phyloP scores from a whole-genome alignment of 2,888 invertebrate species.

The Sepiola atlantica region DNA sequence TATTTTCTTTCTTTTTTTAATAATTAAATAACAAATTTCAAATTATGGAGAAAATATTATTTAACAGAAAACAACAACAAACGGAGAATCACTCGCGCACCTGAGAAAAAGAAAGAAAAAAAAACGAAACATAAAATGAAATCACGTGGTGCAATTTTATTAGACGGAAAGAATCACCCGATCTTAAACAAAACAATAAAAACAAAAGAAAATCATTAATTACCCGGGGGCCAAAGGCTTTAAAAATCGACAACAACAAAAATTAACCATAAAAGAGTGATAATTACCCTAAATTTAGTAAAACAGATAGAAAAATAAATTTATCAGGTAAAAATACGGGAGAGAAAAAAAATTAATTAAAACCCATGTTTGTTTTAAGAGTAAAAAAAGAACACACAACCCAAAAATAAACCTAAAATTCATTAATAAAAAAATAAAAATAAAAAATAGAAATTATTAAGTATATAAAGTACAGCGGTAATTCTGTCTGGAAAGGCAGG shows the following conservation, averaged over 20 bases:
- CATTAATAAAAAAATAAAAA: too few species aligned
- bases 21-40: neutral
- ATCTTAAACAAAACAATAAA: neutral
- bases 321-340: neutral
- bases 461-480: too few species aligned
- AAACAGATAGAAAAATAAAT: neutral
- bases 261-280: neutral
- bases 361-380: neutral
- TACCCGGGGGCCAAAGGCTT: neutral
- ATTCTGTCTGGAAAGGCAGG: too few species aligned
- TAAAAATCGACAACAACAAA: neutral
- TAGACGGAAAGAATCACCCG: neutral
- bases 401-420: neutral
- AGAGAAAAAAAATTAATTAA: neutral
- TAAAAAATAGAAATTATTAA: too few species aligned
- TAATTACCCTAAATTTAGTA: neutral
- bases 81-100: too few species aligned
- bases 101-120: neutral
- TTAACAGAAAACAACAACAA: neutral
- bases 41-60: neutral
- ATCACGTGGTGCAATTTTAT: constrained; percentile 21
- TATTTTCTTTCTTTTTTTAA: neutral
- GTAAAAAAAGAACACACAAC: too few species aligned
- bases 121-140: neutral
- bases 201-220: neutral